phyloP scores from a whole-genome alignment of 1,140 invertebrate species.

The Pteromalus puparum region DNA sequence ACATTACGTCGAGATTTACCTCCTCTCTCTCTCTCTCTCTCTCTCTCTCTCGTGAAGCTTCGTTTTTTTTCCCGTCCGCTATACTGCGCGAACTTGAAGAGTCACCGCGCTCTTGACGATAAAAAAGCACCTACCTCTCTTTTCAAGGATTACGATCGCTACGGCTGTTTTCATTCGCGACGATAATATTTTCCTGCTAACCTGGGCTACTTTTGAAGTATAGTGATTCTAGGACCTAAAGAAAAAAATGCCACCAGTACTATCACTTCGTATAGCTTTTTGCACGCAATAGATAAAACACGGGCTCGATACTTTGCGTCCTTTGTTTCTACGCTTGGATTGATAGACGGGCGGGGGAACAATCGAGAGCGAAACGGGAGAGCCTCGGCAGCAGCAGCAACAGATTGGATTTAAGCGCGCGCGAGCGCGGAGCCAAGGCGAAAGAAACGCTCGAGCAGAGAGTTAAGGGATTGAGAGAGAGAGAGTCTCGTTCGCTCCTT shows the following conservation, averaged over 20 bases:
- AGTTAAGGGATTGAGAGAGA: constrained; percentile 26
- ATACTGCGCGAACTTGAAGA: neutral
- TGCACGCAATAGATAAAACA: constrained; percentile 44
- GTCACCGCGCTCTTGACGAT: neutral
- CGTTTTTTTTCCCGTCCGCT: neutral
- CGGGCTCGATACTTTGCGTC: neutral
- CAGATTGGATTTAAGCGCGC: constrained; percentile 45
- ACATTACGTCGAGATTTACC: constrained; percentile 59
- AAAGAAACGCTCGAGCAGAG: constrained; percentile 39
- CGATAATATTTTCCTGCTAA: neutral
- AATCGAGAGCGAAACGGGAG: constrained; percentile 44
- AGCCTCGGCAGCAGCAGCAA: constrained; percentile 5
- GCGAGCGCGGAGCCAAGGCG: neutral
- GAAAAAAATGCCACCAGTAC: neutral
- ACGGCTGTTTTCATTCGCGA: constrained; percentile 1
- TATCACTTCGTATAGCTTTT: neutral
- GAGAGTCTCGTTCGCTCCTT: constrained; percentile 26
- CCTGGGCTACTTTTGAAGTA: neutral
- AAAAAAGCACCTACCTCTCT: neutral
- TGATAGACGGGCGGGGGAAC: constrained; percentile 33
- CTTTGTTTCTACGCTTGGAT: constrained; percentile 39
- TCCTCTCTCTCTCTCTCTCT: too few relatives aligned
- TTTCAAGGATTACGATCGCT: neutral
- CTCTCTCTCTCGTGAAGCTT: too few relatives aligned
- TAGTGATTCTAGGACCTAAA: neutral